phyloP scores from a whole-genome alignment of 2,113 vertebrate genomes.

The Prionailurus viverrinus region DNA sequence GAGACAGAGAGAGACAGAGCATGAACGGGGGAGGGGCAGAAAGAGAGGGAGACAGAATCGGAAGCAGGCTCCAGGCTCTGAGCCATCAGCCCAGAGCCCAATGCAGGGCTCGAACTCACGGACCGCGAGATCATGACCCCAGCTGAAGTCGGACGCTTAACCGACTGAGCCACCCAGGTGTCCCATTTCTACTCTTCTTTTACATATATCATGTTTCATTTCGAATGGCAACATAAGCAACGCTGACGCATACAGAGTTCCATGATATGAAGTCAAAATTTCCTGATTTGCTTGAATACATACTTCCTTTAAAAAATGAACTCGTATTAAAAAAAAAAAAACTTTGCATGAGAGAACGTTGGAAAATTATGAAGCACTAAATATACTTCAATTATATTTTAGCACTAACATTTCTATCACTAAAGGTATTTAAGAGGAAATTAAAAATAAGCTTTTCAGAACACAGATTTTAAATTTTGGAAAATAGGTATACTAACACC shows the following conservation, averaged over 20 bases:
- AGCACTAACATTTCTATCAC: neutral
- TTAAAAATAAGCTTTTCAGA: neutral
- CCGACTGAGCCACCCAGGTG: no score
- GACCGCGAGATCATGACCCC: no score
- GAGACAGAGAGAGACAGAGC: no score
- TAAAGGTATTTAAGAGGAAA: constrained; percentile 15
- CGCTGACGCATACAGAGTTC: neutral
- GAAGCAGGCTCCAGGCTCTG: no score
- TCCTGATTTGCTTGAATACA: neutral
- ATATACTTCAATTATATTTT: neutral
- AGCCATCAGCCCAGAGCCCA: no score
- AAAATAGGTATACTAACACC: neutral
- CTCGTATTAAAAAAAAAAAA: neutral
- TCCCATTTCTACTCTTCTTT: neutral
- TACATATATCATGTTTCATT: neutral
- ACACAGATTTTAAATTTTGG: neutral
- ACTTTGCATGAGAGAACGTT: neutral
- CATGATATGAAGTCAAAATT: neutral
- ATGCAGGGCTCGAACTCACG: no score
- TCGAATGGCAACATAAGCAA: neutral
- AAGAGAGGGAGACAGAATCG: no score
- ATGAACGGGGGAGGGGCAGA: no score
- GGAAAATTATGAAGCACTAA: neutral
- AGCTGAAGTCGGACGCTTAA: no score
- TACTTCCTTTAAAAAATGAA: neutral